Conservation (phyloP, 2,888 invertebrate species). For the Drosophila stalkeri region DNA sequence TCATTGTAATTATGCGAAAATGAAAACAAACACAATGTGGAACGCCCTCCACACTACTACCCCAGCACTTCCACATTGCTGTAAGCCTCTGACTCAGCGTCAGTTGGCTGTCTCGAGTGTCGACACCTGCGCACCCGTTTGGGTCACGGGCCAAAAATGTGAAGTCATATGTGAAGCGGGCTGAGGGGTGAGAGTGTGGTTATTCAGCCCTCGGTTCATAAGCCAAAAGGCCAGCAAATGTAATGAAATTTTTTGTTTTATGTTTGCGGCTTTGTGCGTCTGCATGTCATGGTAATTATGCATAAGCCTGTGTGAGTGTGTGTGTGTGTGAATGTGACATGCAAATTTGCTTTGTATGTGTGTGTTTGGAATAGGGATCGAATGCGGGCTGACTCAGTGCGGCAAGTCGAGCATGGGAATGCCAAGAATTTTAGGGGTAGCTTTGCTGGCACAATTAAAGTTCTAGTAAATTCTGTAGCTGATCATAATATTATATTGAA, state of each 20-base stretch:
- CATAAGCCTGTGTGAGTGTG: neutral
- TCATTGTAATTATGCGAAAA: constrained; percentile 75
- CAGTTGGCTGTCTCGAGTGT: constrained; percentile 61
- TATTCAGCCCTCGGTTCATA: constrained; percentile 37
- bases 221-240: constrained; percentile 47
- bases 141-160: constrained; percentile 80
- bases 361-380: neutral
- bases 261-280: constrained; percentile 54
- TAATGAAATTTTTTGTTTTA: constrained; percentile 65
- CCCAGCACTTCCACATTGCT: neutral
- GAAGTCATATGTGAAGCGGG: constrained; percentile 72
- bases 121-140: constrained; percentile 71
- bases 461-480: neutral
- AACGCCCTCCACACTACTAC: constrained; percentile 20
- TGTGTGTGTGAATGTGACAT: constrained; percentile 1
- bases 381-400: constrained; percentile 23
- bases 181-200: constrained; percentile 13
- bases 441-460: neutral
- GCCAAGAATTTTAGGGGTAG: neutral
- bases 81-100: constrained; percentile 56
- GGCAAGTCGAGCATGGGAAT: constrained; percentile 15
- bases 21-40: constrained; percentile 65
- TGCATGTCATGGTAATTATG: constrained; percentile 74
- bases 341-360: constrained; percentile 21
- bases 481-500: neutral